Base-by-base conservation (phyloP, 1,140 invertebrate genomes). In the Eriocheir sinensis region DNA sequence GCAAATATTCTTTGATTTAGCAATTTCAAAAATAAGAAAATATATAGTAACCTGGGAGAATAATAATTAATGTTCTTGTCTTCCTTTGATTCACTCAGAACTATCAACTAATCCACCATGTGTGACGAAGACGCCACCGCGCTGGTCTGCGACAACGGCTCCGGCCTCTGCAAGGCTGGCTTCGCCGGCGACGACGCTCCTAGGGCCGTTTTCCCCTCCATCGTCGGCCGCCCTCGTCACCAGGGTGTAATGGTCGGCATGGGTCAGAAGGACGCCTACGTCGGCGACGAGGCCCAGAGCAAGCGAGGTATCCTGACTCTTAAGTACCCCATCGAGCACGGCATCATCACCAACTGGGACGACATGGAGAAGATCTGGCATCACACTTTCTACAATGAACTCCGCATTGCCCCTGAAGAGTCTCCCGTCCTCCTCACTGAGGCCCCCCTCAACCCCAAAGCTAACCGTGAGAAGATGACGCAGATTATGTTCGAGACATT, bases 351-450 rank as follows among this genome's bases (percentile, higher is more conserved):
- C 97, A 99, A 99, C 98, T 99, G 98, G 98, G 98, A 99, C 96
- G 99, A 99, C 97, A 99, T 99, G 98, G 98, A 99, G 97, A 99
- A 99, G 97, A 99, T 99, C 97, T 99, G 98, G 98, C 98, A 99
- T 97, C 98, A 99, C 97, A 98, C 98, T 94, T 99, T 99, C 97
- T 99, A 99, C 97, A 99, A 99, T 96, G 99, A 99, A 97, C 97
- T 99, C 96, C 98, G 99, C 97, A 98, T 99, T 94, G 99, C 99
- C 80, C 99, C 99, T 17, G 99, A 99, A 96, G 99, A 99, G 96
- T 98, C 99, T 96, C 98, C 98, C 85, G 98, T 99, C 12, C 97
- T 99, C 53, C 97, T 99, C 48, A 99, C 98, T 34, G 98, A 99
- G 97, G 98, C 98, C 38, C 98, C 98, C 32, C 97, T 99, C 94